A percentile compares a stretch with the other conserved stretches of the same genome.
These are phyloP conservation scores for Thera britannica DNA, from an alignment of 2,888 invertebrate species.

Conservation along the genomic window DNA sequence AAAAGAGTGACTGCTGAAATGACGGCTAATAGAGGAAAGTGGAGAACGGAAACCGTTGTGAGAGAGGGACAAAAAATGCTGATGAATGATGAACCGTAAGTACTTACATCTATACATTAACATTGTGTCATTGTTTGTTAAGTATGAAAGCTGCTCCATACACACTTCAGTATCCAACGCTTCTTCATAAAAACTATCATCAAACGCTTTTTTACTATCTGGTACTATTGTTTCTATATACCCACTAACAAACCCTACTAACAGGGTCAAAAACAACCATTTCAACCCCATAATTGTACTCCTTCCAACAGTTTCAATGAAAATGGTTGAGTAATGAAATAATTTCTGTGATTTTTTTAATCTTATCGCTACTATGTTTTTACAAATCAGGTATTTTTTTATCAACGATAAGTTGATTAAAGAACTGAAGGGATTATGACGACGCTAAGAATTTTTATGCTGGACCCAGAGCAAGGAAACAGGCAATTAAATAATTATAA, in stretches of 20 bases:
- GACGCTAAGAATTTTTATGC: not conserved
- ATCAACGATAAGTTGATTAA: conserved; percentile 2
- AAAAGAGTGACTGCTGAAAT: no score
- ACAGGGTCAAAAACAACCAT: conserved; percentile 24
- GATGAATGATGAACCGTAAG: not conserved
- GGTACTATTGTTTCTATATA: conserved; percentile 43
- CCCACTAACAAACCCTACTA: conserved; percentile 34
- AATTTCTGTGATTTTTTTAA: conserved; percentile 36
- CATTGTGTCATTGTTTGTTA: conserved; percentile 48
- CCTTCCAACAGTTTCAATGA: not conserved
- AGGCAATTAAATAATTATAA: no score
- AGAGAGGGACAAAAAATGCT: not conserved
- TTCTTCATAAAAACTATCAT: conserved; percentile 59
- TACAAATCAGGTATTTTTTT: conserved; percentile 7
- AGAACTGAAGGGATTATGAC: not conserved
- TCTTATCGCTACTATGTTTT: conserved; percentile 31
- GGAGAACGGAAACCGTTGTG: no score
- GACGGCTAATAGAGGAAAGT: no score
- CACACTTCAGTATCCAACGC: conserved; percentile 64
- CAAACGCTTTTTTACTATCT: conserved; percentile 52
- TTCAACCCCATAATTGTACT: conserved; percentile 27
- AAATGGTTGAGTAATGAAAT: conserved; percentile 15
- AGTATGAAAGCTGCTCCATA: conserved; percentile 57
- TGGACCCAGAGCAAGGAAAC: not conserved
- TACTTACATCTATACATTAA: conserved; percentile 64